Percentiles rank a stretch among this genome's conserved stretches.
Conservation (phyloP, 1,140 invertebrate species). For the Spodoptera frugiperda region DNA sequence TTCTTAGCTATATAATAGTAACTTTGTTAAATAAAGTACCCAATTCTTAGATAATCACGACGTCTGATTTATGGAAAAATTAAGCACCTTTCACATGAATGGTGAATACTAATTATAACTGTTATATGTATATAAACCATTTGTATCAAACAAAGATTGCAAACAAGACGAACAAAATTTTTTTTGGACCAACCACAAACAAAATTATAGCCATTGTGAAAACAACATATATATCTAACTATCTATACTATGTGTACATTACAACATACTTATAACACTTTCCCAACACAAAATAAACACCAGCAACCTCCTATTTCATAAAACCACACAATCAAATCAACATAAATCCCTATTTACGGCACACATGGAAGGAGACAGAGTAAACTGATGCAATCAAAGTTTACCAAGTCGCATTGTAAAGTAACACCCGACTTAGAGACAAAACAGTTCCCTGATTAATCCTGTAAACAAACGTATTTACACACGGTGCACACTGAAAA, state of each 20-base stretch:
- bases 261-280: not conserved
- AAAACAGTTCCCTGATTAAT: constrained; percentile 47
- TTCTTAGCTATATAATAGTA: not conserved
- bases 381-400: constrained; percentile 48
- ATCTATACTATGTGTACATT: too few relatives aligned
- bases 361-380: constrained; percentile 17
- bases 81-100: too few relatives aligned
- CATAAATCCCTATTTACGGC: constrained; percentile 24
- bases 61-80: too few relatives aligned
- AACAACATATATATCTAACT: too few relatives aligned
- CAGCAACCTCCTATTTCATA: not conserved
- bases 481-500: constrained; percentile 38
- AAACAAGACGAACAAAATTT: too few relatives aligned
- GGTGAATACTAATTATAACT: too few relatives aligned
- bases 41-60: too few relatives aligned
- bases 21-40: too few relatives aligned
- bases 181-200: too few relatives aligned
- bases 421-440: constrained; percentile 41
- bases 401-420: constrained; percentile 41
- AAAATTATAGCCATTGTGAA: too few relatives aligned
- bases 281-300: not conserved
- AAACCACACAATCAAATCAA: constrained; percentile 26
- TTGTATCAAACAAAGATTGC: too few relatives aligned
- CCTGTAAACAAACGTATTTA: constrained; percentile 49
- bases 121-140: too few relatives aligned